Conservation (phyloP, 2,113 vertebrate genomes). For the Entosphenus tridentatus region DNA sequence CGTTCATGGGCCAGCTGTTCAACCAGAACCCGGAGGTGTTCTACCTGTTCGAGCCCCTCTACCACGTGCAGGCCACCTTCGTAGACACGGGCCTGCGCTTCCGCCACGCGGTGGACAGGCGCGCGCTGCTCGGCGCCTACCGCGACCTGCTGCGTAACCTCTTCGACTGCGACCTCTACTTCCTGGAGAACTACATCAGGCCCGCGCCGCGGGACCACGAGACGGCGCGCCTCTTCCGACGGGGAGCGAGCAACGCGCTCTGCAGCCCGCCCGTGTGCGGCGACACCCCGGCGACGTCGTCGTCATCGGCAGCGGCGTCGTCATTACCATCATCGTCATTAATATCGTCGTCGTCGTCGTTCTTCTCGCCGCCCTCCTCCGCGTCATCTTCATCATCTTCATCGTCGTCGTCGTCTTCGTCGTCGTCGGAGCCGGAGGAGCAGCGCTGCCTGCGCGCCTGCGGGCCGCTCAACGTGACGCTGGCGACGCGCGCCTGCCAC, state of each 20-base stretch:
- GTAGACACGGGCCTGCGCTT: conserved; percentile 41
- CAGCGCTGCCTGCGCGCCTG: conserved; percentile 78
- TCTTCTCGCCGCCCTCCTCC: no score
- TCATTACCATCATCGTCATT: no score
- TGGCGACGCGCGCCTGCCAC: conserved; percentile 51
- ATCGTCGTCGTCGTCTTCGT: no score
- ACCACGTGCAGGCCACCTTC: conserved; percentile 68
- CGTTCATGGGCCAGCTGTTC: conserved; percentile 80
- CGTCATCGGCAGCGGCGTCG: no score
- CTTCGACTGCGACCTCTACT: conserved; percentile 71
- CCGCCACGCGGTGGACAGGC: conserved; percentile 23
- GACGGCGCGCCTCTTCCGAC: conserved; percentile 63
- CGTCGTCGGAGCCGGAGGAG: conserved; percentile 39
- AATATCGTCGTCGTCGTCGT: no score
- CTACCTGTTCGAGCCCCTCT: conserved; percentile 92
- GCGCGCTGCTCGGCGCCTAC: conserved; percentile 69
- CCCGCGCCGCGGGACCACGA: conserved; percentile 64
- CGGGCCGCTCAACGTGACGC: conserved; percentile 46
- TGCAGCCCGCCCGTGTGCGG: conserved; percentile 65
- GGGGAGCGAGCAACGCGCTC: conserved; percentile 63
- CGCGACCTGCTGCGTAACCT: conserved; percentile 68
- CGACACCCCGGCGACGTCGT: not conserved
- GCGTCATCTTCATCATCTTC: no score
- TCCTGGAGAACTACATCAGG: conserved; percentile 81
- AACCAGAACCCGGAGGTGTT: conserved; percentile 91